Percentiles rank a stretch among this genome's conserved stretches.
These are phyloP conservation scores for Eptatretus atami DNA, from an alignment of 2,797 vertebrate species.

Conservation along the genomic window DNA sequence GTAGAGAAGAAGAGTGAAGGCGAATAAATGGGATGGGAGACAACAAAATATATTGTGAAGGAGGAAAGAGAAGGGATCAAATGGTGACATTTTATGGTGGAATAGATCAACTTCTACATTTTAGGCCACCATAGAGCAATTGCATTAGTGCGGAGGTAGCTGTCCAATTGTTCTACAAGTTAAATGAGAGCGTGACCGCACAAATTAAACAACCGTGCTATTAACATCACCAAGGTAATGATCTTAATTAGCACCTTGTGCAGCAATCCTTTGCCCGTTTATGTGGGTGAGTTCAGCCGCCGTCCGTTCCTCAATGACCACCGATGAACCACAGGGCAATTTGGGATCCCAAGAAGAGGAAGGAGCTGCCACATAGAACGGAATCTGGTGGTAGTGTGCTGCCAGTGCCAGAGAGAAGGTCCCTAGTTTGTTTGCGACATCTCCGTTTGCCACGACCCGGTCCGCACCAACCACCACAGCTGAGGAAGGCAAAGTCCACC, in stretches of 20 bases:
- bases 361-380: slow-evolving; percentile 61
- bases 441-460: slow-evolving; percentile 50
- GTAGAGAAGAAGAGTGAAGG: neutral
- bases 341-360: slow-evolving; percentile 49
- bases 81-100: too few relatives aligned
- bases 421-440: slow-evolving; percentile 67
- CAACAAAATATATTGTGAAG: too few relatives aligned
- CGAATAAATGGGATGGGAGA: too few relatives aligned
- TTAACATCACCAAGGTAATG: too few relatives aligned
- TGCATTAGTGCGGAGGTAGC: too few relatives aligned
- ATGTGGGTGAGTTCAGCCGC: slow-evolving; percentile 38
- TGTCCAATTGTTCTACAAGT: too few relatives aligned
- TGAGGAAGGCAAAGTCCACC: slow-evolving; percentile 10
- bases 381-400: slow-evolving; percentile 41
- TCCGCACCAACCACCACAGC: slow-evolving; percentile 61
- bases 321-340: slow-evolving; percentile 29
- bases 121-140: too few relatives aligned
- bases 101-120: too few relatives aligned
- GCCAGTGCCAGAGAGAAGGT: slow-evolving; percentile 55
- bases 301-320: slow-evolving; percentile 50
- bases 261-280: slow-evolving; percentile 33
- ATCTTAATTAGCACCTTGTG: slow-evolving; percentile 19
- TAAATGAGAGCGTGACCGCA: too few relatives aligned
- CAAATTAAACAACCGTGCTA: too few relatives aligned
- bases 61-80: too few relatives aligned